These are phyloP conservation scores for Amazonetta brasiliensis DNA, from an alignment of 2,797 vertebrate species.

Conservation along the genomic window DNA sequence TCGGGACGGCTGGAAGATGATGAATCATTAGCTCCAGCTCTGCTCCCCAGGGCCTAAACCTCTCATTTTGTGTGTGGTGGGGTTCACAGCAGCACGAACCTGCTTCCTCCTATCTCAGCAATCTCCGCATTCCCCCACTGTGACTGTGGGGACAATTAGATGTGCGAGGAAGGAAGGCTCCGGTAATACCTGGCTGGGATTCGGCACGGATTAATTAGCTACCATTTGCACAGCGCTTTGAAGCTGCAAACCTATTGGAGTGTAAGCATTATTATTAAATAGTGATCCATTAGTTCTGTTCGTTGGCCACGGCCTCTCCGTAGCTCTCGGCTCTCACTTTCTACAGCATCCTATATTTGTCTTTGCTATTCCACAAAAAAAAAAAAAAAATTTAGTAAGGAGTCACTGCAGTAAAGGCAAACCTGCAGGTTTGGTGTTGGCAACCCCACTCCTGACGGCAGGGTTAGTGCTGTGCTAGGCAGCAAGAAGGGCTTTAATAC, in stretches of 20 bases:
- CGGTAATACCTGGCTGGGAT: neutral
- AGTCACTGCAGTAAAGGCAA: neutral
- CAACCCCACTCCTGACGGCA: neutral
- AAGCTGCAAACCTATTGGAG: neutral
- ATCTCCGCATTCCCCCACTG: neutral
- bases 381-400: neutral
- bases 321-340: neutral
- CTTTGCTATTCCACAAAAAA: neutral
- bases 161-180: neutral
- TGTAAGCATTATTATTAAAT: neutral
- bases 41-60: neutral
- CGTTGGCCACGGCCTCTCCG: neutral
- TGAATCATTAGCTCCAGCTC: neutral
- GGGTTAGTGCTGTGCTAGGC: neutral
- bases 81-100: neutral
- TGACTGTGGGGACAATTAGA: neutral
- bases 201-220: conserved; percentile 33
- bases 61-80: neutral
- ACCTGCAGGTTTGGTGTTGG: neutral
- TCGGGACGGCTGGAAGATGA: neutral
- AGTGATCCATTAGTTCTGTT: conserved; percentile 39
- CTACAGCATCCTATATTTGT: neutral
- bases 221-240: neutral
- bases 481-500: neutral
- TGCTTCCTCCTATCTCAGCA: neutral